phyloP scores from a whole-genome alignment of 2,113 vertebrate species.

The Sceloporus undulatus region DNA sequence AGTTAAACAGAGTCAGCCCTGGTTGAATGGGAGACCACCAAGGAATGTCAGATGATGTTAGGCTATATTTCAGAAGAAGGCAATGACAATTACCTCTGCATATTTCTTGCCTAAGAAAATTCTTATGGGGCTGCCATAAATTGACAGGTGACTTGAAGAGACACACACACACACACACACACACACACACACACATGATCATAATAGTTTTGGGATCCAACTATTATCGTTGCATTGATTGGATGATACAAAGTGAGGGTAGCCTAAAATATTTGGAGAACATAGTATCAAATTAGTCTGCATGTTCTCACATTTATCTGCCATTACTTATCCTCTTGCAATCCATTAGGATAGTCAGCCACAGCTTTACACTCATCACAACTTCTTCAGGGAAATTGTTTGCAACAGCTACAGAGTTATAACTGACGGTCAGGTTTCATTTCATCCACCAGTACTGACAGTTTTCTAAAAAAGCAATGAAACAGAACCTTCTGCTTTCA shows the following conservation, averaged over 20 bases:
- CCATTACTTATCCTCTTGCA: conserved; percentile 84
- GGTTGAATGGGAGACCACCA: no score
- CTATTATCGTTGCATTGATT: background rate
- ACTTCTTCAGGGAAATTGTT: conserved; percentile 84
- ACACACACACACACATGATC: no score
- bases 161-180: no score
- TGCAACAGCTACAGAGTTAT: conserved; percentile 81
- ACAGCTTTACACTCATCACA: conserved; percentile 88
- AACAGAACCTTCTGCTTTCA: conserved; percentile 79
- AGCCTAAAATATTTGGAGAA: background rate
- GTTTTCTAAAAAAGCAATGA: conserved; percentile 78
- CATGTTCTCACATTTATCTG: background rate
- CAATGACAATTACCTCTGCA: no score
- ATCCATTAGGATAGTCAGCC: conserved; percentile 87
- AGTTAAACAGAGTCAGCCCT: no score
- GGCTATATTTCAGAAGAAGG: no score
- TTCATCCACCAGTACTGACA: conserved; percentile 82
- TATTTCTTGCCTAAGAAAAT: no score
- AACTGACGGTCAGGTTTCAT: conserved; percentile 83
- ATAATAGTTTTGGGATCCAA: no score
- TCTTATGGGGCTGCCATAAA: no score
- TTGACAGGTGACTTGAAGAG: no score
- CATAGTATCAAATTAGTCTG: background rate
- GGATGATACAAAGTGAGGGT: background rate
- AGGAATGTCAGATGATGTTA: no score